Percentiles rank a stretch among this genome's conserved stretches.
These are phyloP conservation scores for Globodera rostochiensis DNA, from an alignment of 1,140 invertebrate species.

Conservation along the genomic window DNA sequence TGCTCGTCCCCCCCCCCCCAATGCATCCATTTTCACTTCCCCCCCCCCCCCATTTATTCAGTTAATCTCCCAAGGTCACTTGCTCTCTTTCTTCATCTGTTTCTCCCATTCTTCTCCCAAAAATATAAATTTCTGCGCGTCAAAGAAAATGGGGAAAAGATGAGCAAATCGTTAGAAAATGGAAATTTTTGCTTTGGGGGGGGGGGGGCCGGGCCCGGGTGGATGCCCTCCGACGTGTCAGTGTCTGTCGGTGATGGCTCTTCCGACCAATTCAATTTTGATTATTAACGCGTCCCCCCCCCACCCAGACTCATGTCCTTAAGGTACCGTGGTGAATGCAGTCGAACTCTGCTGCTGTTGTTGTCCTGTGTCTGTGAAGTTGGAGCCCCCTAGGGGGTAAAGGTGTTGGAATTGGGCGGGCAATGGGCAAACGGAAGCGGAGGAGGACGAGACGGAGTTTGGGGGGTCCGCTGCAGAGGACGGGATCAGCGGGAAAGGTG, in stretches of 20 bases:
- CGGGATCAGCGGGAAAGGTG: neutral
- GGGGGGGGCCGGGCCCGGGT: no score
- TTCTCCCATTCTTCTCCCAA: neutral
- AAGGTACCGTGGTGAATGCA: neutral
- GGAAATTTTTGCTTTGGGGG: neutral
- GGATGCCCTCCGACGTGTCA: neutral
- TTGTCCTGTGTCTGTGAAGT: neutral
- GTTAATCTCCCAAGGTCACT: constrained; percentile 2
- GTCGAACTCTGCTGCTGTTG: neutral
- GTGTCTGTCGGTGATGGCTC: neutral
- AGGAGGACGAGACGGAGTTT: neutral
- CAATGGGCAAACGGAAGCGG: neutral
- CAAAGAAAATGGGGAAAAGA: no score
- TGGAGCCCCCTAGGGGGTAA: neutral
- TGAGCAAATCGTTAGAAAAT: neutral
- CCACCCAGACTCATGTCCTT: neutral
- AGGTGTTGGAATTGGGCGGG: neutral
- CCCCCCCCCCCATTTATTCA: neutral
- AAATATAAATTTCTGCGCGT: constrained; percentile 1
- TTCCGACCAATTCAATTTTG: neutral
- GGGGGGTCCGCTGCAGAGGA: neutral
- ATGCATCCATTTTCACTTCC: no score
- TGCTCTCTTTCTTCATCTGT: neutral
- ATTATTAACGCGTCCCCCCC: neutral
- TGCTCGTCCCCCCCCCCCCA: no score